Evolutionary conservation across 2,888 invertebrate genomes (phyloP).

Genomic region (Ophion ellenae): DNA sequence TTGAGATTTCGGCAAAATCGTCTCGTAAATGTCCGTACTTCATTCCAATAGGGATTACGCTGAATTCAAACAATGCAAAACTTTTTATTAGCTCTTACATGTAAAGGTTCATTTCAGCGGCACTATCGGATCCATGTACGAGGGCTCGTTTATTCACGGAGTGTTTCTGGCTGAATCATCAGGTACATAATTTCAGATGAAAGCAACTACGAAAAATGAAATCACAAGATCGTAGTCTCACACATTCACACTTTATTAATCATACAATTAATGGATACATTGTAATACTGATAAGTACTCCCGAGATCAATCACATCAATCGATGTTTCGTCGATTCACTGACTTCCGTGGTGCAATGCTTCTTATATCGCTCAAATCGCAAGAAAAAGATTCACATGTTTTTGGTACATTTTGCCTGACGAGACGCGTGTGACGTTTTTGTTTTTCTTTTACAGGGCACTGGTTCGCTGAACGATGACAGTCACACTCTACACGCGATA

Average conservation of each 20-base stretch:
- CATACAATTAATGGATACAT: slow-evolving; percentile 25
- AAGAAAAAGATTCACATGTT: slow-evolving; percentile 28
- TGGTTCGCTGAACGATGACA: slow-evolving; percentile 32
- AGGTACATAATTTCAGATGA: slow-evolving; percentile 51
- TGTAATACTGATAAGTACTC: slow-evolving; percentile 58
- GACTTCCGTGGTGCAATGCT: background rate
- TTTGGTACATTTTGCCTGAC: slow-evolving; percentile 46
- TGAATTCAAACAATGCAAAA: too few relatives aligned
- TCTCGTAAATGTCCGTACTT: too few relatives aligned
- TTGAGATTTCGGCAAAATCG: too few relatives aligned
- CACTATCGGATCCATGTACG: slow-evolving; percentile 68
- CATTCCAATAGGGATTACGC: too few relatives aligned
- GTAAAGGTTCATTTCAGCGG: slow-evolving; percentile 50
- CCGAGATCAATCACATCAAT: slow-evolving; percentile 32
- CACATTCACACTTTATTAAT: slow-evolving; percentile 42
- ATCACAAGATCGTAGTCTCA: slow-evolving; percentile 14
- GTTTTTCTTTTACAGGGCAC: slow-evolving; percentile 50
- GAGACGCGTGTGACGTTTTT: background rate
- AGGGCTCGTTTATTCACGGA: slow-evolving; percentile 73
- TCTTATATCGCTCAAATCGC: background rate
- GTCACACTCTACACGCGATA: slow-evolving; percentile 59
- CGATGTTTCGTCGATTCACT: slow-evolving; percentile 27
- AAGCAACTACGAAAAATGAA: background rate
- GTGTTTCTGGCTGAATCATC: slow-evolving; percentile 72
- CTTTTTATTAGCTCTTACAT: background rate